Conservation (phyloP, 35 echinoderm and acorn worm species). For the Apostichopus californicus region DNA sequence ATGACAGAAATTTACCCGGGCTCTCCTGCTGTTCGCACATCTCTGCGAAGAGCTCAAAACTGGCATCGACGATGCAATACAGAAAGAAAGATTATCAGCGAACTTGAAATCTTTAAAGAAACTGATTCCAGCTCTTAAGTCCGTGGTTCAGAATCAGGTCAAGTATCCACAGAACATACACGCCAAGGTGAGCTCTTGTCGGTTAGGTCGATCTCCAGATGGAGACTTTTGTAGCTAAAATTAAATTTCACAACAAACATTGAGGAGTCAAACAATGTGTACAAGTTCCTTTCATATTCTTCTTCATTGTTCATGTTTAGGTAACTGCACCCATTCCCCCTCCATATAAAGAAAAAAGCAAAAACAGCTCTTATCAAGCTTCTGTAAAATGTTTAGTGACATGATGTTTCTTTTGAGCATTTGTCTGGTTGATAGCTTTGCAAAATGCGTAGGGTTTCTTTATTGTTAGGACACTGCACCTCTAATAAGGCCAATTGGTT, state of each 20-base stretch:
- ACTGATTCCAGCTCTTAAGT: constrained; percentile 72
- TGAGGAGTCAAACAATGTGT: too few species aligned
- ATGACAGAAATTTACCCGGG: constrained; percentile 54
- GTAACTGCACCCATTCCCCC: background rate
- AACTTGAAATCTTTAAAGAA: constrained; percentile 77
- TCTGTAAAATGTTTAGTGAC: background rate
- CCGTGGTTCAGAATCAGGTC: constrained; percentile 80
- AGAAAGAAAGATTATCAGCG: constrained; percentile 61
- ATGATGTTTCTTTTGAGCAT: too few species aligned
- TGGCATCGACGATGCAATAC: constrained; percentile 21
- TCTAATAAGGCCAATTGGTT: too few species aligned
- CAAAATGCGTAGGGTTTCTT: too few species aligned
- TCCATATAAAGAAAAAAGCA: too few species aligned
- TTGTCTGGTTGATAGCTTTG: too few species aligned
- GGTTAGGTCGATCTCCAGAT: background rate
- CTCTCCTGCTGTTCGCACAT: constrained; percentile 18
- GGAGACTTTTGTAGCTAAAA: background rate
- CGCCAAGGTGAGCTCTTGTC: constrained; percentile 67
- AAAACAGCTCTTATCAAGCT: too few species aligned
- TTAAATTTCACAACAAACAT: too few species aligned
- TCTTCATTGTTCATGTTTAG: too few species aligned
- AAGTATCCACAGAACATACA: constrained; percentile 88
- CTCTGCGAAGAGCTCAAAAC: constrained; percentile 49
- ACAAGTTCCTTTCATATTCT: too few species aligned
- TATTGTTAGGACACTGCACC: too few species aligned